Evolutionary conservation across 2,888 invertebrate genomes (phyloP).

Genomic region (Tigriopus californicus): DNA sequence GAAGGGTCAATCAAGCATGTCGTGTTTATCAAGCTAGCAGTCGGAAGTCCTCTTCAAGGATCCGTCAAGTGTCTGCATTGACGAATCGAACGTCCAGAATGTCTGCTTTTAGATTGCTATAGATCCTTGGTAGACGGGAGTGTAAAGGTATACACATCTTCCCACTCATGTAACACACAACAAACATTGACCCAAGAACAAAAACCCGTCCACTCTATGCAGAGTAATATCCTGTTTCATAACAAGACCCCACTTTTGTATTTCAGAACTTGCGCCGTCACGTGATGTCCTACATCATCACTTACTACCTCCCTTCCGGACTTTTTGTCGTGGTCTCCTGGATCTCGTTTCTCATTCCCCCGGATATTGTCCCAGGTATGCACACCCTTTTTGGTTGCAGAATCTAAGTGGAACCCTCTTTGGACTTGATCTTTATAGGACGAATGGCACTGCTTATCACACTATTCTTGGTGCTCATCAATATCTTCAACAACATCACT

Average conservation of each 20-base stretch:
- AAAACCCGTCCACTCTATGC: too few species aligned
- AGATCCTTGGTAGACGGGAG: too few species aligned
- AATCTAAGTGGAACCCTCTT: not conserved
- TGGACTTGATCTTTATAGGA: not conserved
- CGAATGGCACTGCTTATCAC: constrained; percentile 11
- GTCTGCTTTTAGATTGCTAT: too few species aligned
- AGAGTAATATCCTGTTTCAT: too few species aligned
- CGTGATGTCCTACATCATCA: constrained; percentile 6
- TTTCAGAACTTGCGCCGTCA: not conserved
- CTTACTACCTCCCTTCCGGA: constrained; percentile 37
- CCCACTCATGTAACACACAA: too few species aligned
- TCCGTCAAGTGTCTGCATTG: too few species aligned
- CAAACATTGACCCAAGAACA: too few species aligned
- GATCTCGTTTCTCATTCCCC: constrained; percentile 45
- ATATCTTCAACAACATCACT: constrained; percentile 11
- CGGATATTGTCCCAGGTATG: constrained; percentile 40
- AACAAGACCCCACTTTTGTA: not conserved
- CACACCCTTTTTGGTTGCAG: not conserved
- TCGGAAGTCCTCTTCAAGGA: too few species aligned
- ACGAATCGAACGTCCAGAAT: too few species aligned
- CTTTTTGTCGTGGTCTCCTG: constrained; percentile 44
- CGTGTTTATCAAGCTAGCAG: too few species aligned
- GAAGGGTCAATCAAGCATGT: too few species aligned
- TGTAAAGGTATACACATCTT: too few species aligned
- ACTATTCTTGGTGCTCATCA: constrained; percentile 9